Percentiles rank a stretch among this genome's conserved stretches.
phyloP scores from a whole-genome alignment of 2,888 invertebrate genomes.

The Danaus chrysippus region DNA sequence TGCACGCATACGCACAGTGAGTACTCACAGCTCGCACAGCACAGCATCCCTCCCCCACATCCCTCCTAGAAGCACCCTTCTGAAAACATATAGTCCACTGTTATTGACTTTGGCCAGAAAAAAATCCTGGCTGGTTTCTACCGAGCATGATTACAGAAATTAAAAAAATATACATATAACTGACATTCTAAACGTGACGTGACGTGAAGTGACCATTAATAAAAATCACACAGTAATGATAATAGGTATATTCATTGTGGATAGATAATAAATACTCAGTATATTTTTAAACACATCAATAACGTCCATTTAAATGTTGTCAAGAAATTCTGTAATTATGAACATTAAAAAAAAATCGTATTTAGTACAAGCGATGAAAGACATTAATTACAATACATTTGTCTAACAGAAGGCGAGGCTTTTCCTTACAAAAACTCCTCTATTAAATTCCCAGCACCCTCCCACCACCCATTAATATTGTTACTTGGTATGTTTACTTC shows the following conservation, averaged over 20 bases:
- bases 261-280: no score
- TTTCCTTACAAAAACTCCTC: conserved; percentile 17
- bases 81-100: conserved; percentile 7
- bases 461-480: not conserved
- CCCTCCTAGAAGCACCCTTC: conserved; percentile 13
- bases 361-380: not conserved
- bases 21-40: conserved; percentile 66
- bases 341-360: not conserved
- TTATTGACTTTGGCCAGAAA: not conserved
- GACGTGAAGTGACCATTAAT: no score
- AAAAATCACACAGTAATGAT: no score
- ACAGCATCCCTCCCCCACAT: conserved; percentile 20
- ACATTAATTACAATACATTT: not conserved
- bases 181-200: no score
- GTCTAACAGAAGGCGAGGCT: conserved; percentile 30
- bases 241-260: no score
- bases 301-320: no score
- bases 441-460: conserved; percentile 3
- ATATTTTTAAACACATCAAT: no score
- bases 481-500: not conserved
- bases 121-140: no score
- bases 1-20: conserved; percentile 96
- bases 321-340: no score
- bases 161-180: no score
- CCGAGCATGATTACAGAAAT: no score